These are phyloP conservation scores for Protophormia terraenovae DNA, from an alignment of 2,888 invertebrate species.

Conservation along the genomic window DNA sequence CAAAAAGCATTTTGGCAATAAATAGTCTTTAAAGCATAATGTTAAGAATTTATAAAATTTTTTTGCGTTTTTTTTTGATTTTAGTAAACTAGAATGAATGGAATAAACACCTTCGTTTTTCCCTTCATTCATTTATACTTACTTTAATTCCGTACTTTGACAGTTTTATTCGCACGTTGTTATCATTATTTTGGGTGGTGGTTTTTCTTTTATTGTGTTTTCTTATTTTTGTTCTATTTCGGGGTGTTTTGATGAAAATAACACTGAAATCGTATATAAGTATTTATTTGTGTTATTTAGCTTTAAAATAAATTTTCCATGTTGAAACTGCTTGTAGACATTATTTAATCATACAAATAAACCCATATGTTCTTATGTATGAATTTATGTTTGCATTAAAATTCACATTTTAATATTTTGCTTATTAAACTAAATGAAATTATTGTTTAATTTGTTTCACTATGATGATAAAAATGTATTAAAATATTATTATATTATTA, in stretches of 20 bases:
- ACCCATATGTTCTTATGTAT: neutral
- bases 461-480: neutral
- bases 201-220: neutral
- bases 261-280: neutral
- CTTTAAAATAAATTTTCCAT: constrained; percentile 7
- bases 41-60: too few species aligned
- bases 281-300: neutral
- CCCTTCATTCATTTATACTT: neutral
- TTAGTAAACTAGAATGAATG: too few species aligned
- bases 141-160: constrained; percentile 56
- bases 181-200: constrained; percentile 52
- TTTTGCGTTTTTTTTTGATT: too few species aligned
- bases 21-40: too few species aligned
- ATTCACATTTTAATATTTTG: neutral
- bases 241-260: constrained; percentile 24
- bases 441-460: neutral
- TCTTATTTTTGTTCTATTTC: constrained; percentile 1
- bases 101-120: neutral
- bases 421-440: too few species aligned
- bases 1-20: neutral
- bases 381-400: neutral
- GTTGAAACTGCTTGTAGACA: neutral
- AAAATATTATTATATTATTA: constrained; percentile 15
- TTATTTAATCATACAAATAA: neutral
- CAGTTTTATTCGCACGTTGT: constrained; percentile 51